Evolutionary conservation across 2,797 vertebrate species (phyloP).

Genomic region (Sebastes minor): DNA sequence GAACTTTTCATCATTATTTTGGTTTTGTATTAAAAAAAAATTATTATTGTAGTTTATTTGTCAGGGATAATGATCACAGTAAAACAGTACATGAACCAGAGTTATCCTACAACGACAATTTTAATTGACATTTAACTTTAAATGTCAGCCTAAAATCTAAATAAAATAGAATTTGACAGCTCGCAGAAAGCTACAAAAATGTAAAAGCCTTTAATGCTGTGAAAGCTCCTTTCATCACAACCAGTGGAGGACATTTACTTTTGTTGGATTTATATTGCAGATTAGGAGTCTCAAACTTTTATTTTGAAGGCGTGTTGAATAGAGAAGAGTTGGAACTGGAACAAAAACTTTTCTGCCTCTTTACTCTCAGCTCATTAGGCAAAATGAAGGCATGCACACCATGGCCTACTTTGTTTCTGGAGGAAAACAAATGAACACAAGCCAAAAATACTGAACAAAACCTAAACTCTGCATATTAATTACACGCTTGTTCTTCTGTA

Average conservation of each 20-base stretch:
- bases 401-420: slow-evolving; percentile 1
- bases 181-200: not conserved
- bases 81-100: not conserved
- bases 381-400: not conserved
- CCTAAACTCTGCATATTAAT: not conserved
- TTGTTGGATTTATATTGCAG: not conserved
- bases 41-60: not conserved
- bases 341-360: not conserved
- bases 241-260: not conserved
- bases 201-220: not conserved
- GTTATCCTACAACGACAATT: not conserved
- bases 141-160: not conserved
- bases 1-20: not conserved
- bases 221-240: not conserved
- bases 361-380: not conserved
- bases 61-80: not conserved
- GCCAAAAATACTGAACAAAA: not conserved
- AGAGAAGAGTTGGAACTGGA: not conserved
- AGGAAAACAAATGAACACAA: slow-evolving; percentile 3
- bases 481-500: not conserved
- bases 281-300: not conserved
- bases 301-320: not conserved
- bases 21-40: not conserved
- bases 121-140: not conserved
- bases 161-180: not conserved